Percentiles rank a stretch among this genome's conserved stretches.
Evolutionary conservation across 2,888 invertebrate species (phyloP).

Genomic region (Ethmia dodecea): DNA sequence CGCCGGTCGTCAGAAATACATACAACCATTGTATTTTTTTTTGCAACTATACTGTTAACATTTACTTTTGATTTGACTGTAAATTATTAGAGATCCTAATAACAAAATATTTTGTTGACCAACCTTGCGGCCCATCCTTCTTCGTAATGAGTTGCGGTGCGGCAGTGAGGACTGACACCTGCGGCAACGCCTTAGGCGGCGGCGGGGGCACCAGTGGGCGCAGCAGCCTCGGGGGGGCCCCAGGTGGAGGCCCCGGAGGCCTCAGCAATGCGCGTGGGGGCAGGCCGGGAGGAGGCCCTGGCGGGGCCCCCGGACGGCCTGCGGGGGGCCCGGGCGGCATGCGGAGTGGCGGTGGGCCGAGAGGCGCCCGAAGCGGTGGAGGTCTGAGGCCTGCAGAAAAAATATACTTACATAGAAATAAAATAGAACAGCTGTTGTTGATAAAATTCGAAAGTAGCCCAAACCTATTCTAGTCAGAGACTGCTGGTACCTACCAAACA

Average conservation of each 20-base stretch:
- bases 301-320: slow-evolving; percentile 60
- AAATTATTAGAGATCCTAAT: not conserved
- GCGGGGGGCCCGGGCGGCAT: slow-evolving; percentile 42
- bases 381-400: slow-evolving; percentile 48
- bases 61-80: too few species aligned
- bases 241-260: slow-evolving; percentile 81
- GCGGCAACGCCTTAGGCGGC: slow-evolving; percentile 46
- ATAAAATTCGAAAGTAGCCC: too few species aligned
- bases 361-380: slow-evolving; percentile 44
- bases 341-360: slow-evolving; percentile 32
- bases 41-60: too few species aligned
- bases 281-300: slow-evolving; percentile 80
- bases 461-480: too few species aligned
- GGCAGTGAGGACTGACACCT: slow-evolving; percentile 86
- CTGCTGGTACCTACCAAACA: too few species aligned
- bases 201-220: slow-evolving; percentile 78
- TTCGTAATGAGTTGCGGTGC: slow-evolving; percentile 89
- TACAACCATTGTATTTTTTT: too few species aligned
- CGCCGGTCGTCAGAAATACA: too few species aligned
- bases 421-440: too few species aligned
- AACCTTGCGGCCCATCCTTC: slow-evolving; percentile 79
- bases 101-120: slow-evolving; percentile 12
- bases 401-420: too few species aligned
- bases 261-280: slow-evolving; percentile 51
- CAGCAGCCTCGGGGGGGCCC: slow-evolving; percentile 81